phyloP scores from a whole-genome alignment of 2,113 vertebrate species.

The Dromaius novaehollandiae region DNA sequence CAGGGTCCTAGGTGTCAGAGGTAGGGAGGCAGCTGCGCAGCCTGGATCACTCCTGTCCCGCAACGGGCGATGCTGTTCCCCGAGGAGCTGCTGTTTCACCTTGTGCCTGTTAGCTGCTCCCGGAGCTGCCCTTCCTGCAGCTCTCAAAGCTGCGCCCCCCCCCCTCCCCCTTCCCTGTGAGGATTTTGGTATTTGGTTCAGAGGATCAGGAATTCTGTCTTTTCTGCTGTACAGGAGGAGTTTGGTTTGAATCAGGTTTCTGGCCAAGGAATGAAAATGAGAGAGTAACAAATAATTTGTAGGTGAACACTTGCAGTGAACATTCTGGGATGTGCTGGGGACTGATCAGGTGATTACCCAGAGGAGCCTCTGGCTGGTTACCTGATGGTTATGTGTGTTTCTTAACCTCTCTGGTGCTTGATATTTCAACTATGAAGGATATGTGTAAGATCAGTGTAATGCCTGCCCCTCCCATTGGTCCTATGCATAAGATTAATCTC shows the following conservation, averaged over 20 bases:
- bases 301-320: neutral
- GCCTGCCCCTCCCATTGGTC: neutral
- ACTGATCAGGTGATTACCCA: neutral
- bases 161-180: fast-evolving
- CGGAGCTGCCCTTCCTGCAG: neutral
- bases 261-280: neutral
- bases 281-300: neutral
- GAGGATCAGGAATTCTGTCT: neutral
- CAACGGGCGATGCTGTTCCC: fast-evolving
- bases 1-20: fast-evolving
- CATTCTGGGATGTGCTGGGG: neutral
- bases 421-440: neutral
- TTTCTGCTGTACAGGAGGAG: neutral
- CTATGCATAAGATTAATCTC: neutral
- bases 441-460: neutral
- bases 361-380: neutral
- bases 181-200: neutral
- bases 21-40: fast-evolving
- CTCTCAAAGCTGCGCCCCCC: neutral
- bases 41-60: neutral
- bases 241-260: neutral
- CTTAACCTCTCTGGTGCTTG: neutral
- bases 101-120: neutral
- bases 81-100: neutral
- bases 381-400: neutral